phyloP scores from a whole-genome alignment of 1,140 invertebrate species.

The Sipha flava region DNA sequence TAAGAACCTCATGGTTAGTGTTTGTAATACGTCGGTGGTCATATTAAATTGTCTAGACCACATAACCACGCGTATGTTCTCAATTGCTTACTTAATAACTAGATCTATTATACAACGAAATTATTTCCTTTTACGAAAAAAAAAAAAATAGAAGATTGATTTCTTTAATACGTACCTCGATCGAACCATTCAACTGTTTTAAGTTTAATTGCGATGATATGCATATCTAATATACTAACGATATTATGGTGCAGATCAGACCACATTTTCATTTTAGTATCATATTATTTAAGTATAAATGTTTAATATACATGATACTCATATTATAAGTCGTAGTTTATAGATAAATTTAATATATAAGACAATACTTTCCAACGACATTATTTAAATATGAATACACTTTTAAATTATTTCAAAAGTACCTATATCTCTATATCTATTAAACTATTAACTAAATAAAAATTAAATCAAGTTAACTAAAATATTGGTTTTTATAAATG shows the following conservation, averaged over 20 bases:
- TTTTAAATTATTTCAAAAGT: too few species aligned
- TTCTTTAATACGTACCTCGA: not conserved
- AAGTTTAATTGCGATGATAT: not conserved
- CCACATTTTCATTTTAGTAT: too few species aligned
- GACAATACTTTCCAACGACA: not conserved
- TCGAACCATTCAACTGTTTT: not conserved
- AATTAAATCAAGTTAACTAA: not conserved
- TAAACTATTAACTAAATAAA: not conserved
- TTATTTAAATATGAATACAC: not conserved
- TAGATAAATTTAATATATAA: not conserved
- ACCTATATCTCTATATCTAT: too few species aligned
- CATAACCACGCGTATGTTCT: not conserved
- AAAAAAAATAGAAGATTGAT: not conserved
- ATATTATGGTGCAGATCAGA: too few species aligned
- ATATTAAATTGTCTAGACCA: not conserved
- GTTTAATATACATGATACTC: too few species aligned
- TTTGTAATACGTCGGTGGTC: not conserved
- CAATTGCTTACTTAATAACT: not conserved
- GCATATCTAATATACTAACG: too few species aligned
- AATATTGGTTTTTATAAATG: not conserved
- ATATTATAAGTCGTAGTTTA: too few species aligned
- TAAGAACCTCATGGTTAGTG: not conserved
- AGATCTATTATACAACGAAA: constrained; percentile 2
- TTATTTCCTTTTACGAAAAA: not conserved
- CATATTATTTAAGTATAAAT: too few species aligned